Percentiles rank a stretch among this genome's conserved stretches.
These are phyloP conservation scores for Antitype chi DNA, from an alignment of 2,888 invertebrate species.

Conservation along the genomic window DNA sequence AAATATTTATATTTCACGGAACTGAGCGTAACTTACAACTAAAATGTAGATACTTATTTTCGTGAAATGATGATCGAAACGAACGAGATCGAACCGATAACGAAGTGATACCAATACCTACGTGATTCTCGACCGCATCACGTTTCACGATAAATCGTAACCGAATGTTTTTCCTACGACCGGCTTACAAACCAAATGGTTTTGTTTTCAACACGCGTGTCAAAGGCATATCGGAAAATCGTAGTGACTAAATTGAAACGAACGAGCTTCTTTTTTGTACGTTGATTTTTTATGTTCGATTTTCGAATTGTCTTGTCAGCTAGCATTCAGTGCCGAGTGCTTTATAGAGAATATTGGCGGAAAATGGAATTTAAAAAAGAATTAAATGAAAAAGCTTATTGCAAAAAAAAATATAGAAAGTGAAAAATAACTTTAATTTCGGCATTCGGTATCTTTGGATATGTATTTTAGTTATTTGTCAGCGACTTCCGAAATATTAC, in stretches of 20 bases:
- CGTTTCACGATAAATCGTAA: constrained; percentile 59
- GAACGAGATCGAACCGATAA: no score
- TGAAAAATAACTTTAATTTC: no score
- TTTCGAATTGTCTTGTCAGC: constrained; percentile 38
- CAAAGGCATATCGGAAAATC: constrained; percentile 16
- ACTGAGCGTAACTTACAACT: constrained; percentile 18
- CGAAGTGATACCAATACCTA: constrained; percentile 23
- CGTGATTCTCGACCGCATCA: constrained; percentile 60
- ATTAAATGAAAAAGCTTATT: no score
- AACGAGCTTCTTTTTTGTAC: neutral
- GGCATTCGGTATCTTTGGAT: no score
- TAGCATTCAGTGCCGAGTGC: constrained; percentile 17
- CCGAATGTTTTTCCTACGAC: constrained; percentile 44
- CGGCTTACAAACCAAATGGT: constrained; percentile 18
- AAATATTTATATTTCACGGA: constrained; percentile 4
- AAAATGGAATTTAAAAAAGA: neutral
- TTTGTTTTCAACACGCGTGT: constrained; percentile 48
- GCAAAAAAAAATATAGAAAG: no score
- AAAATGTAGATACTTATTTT: constrained; percentile 13
- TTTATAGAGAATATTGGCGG: neutral
- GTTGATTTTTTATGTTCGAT: constrained; percentile 18
- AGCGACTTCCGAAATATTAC: no score
- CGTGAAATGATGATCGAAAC: constrained; percentile 40
- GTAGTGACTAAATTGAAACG: constrained; percentile 26
- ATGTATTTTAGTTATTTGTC: no score